Evolutionary conservation across 2,888 invertebrate species (phyloP).

Genomic region (Scaptomyza polygonia): DNA sequence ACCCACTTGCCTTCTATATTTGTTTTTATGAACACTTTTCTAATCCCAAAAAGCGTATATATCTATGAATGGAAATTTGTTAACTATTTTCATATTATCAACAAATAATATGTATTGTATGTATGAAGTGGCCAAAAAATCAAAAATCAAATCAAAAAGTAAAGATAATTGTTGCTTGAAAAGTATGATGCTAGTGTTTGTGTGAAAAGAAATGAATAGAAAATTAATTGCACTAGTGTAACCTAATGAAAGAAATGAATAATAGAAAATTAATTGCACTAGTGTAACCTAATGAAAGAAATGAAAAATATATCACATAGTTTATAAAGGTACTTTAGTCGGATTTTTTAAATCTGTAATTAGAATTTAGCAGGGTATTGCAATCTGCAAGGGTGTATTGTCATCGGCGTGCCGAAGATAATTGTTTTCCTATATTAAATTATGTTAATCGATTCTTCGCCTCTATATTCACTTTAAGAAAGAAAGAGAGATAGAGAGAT

Average conservation of each 20-base stretch:
- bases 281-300: too few relatives aligned
- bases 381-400: slow-evolving; percentile 6
- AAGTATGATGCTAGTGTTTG: not conserved
- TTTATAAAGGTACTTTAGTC: not conserved
- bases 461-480: slow-evolving; percentile 13
- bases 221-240: too few relatives aligned
- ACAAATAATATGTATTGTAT: too few relatives aligned
- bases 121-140: too few relatives aligned
- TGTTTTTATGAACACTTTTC: not conserved
- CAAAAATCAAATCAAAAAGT: too few relatives aligned
- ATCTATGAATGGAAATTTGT: not conserved
- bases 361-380: not conserved
- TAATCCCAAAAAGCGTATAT: not conserved
- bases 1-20: not conserved
- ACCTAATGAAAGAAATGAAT: too few relatives aligned
- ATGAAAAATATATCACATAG: not conserved
- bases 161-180: too few relatives aligned
- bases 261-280: too few relatives aligned
- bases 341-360: not conserved
- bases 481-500: slow-evolving; percentile 5
- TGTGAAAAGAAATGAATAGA: too few relatives aligned
- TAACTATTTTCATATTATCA: too few relatives aligned
- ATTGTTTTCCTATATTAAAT: slow-evolving; percentile 7
- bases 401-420: slow-evolving; percentile 8
- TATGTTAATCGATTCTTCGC: slow-evolving; percentile 17